Evolutionary conservation across 1,140 invertebrate genomes (phyloP), one percentile per base, ranked within the genome.

Genomic region (Aphaenogaster ashmeadi): DNA sequence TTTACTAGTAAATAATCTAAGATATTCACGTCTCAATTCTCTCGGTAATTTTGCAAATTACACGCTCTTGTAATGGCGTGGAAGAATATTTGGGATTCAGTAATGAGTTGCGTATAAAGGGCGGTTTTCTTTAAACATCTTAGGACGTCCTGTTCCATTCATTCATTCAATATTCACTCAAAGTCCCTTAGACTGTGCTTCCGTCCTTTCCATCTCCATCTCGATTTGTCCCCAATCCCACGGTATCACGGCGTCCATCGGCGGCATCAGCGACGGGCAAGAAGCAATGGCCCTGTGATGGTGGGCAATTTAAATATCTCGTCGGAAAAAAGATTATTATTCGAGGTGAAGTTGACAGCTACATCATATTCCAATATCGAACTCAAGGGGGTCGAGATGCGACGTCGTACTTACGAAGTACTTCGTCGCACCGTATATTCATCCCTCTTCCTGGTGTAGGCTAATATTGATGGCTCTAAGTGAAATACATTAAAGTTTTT

Each of bases 271-370:
- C 62, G 66, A 80, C 78, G 88, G 79, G 77, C 87, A 89, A 89
- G 74, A 83, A 90, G 89, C 88, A 83, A 79, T 87, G 69, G 79
- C 88, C 75, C 60, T 69, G 78, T 69, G 86, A 92, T 80, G 84
- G 78, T 74, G 69, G 62, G 84, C 89, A 91, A 92, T 92, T 92
- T 92, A 90, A 92, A 93, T 93, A 90, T 91, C 87, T 89, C 74
- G 36, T 54, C 69, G 71, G 79, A 89, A 80, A 85, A 90, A 89
- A 91, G 90, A 90, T 93, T 93, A 92, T 93, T 90, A 93, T 93
- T 88, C 86, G 67, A 86, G 81, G 71, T 86, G 81, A 92, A 84
- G 87, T 89, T 88, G 80, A 86, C 89, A 88, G 89, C 84, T 89
- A 88, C 88, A 91, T 89, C 88, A 88, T 89, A 89, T 91, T 93